These are phyloP conservation scores for Elymnias hypermnestra DNA, from an alignment of 1,140 invertebrate genomes.

Conservation along the genomic window DNA sequence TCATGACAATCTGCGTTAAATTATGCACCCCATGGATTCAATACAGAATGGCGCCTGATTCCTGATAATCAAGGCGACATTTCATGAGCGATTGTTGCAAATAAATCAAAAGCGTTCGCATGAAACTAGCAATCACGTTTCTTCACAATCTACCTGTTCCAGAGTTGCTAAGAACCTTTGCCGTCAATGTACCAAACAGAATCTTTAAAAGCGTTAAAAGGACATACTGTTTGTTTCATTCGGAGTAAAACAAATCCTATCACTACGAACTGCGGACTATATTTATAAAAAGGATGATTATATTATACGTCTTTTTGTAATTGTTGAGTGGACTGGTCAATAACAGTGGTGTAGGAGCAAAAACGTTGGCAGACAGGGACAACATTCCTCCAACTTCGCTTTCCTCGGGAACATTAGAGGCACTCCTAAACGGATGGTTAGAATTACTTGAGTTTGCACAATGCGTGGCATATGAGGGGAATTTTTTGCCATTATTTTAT, in stretches of 20 bases:
- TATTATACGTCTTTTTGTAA: neutral
- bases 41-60: no score
- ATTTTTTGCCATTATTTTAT: neutral
- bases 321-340: conserved; percentile 32
- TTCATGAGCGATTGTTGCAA: conserved; percentile 15
- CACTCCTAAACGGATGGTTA: conserved; percentile 40
- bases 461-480: conserved; percentile 27
- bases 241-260: conserved; percentile 4
- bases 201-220: neutral
- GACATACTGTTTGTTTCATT: neutral
- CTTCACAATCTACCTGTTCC: conserved; percentile 21
- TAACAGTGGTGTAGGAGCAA: conserved; percentile 51
- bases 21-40: no score
- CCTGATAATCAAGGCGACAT: conserved; percentile 1
- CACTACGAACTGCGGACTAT: neutral
- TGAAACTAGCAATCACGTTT: conserved; percentile 21
- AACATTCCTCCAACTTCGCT: conserved; percentile 43
- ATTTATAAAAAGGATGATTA: neutral
- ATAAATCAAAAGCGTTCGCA: conserved; percentile 21
- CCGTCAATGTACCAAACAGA: conserved; percentile 19
- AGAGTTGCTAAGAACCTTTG: conserved; percentile 12
- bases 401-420: conserved; percentile 41
- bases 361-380: conserved; percentile 50
- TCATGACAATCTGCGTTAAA: no score
- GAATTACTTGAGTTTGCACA: conserved; percentile 28